Evolutionary conservation across 2,113 vertebrate species (phyloP), one percentile per base, ranked within the genome.

Genomic region (Esox niger): DNA sequence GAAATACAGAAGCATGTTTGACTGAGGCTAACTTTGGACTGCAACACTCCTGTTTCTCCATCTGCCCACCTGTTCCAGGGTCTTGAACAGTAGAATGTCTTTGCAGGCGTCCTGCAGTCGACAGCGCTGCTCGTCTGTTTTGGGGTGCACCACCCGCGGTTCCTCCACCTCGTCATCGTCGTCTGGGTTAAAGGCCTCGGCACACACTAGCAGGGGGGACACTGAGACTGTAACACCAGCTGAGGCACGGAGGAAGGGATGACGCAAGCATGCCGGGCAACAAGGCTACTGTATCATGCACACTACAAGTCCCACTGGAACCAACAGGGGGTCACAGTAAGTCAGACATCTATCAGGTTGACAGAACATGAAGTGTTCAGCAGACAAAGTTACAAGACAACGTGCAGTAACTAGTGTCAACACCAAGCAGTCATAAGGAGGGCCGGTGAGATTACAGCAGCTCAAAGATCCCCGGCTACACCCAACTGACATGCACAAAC

Each of bases 11-110:
- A 58, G 15, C 1, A 46, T n/a, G 11, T 26, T 26, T 30, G 38
- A 31, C 20, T 43, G 43, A 49, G 23, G 35, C 35, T 43, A 10
- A 43, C 15, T 15, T 3, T 29, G 30, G 8, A 6, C 64, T 27
- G 6, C 4, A 25, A 46, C 21, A 35, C 9, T 21, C 26, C 25
- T 25, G 32, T 5, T 27, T 26, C 60, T 6, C 29, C 31, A 35
- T 30, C 57, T 25, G 21, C 46, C 81, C 93, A 98, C 97, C 94
- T 96, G 95, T 82, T 99, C 97, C 64, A 99, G 92, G 82, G 94
- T 98, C 93, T 98, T 98, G 87, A 99, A 99, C 71, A 98, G 88
- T 23, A 98, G 90, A 81, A 98, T 99, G 86, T 99, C 97, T 93
- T 93, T 93, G 83, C 97, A 99, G 60, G 96, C 93, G 78, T 99